Percentiles rank a stretch among this genome's conserved stretches.
Conservation (phyloP, 2,113 vertebrate genomes). For the Corydoras maculifer region DNA sequence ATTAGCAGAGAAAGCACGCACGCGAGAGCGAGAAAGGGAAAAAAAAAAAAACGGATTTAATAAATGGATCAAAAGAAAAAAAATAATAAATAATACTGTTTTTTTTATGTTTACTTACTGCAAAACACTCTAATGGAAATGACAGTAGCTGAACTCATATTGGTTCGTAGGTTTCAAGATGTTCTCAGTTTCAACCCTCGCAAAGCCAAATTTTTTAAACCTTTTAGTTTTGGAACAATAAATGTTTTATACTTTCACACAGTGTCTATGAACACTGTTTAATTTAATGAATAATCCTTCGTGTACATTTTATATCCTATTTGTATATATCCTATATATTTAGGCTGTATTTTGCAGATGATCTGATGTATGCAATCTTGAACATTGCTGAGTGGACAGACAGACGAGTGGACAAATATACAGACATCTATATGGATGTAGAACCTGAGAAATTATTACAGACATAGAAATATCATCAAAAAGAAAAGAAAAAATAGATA, state of each 20-base stretch:
- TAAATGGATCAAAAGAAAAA: constrained; percentile 3
- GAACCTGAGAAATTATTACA: background rate
- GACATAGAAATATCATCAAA: background rate
- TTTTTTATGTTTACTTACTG: background rate
- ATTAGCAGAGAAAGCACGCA: background rate
- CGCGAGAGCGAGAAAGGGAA: background rate
- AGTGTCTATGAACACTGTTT: no score
- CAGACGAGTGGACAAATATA: background rate
- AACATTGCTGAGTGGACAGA: background rate
- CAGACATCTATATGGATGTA: background rate
- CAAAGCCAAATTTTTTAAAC: background rate
- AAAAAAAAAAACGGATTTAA: background rate
- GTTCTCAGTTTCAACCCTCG: background rate
- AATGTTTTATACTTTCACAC: no score
- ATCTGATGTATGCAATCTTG: no score
- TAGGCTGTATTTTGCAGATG: no score
- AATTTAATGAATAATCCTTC: no score
- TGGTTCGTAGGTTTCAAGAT: background rate
- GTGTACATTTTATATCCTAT: no score
- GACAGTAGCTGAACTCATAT: background rate
- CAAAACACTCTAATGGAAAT: background rate
- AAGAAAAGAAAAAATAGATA: no score
- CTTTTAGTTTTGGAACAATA: background rate
- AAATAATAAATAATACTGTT: background rate
- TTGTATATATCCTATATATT: no score